A percentile compares a stretch with the other conserved stretches of the same genome.
phyloP scores from a whole-genome alignment of 2,888 invertebrate species.

The Athetis lepigone region DNA sequence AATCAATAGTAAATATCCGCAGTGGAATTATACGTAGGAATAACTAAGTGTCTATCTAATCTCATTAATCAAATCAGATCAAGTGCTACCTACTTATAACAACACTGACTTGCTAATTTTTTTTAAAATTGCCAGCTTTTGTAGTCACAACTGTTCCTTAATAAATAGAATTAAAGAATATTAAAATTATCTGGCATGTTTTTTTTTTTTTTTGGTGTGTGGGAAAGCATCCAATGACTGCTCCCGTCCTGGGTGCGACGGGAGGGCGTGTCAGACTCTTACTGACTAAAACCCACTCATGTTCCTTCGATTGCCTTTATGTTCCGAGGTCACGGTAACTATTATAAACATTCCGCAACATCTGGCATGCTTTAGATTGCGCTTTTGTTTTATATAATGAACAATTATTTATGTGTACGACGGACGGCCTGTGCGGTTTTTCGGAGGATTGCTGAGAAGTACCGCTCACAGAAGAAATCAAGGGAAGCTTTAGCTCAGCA shows the following conservation, averaged over 20 bases:
- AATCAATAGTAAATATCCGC: conserved; percentile 25
- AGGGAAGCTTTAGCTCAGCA: too few relatives aligned
- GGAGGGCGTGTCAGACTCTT: too few relatives aligned
- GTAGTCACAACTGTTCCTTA: background rate
- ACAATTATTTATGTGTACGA: background rate
- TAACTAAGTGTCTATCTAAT: conserved; percentile 13
- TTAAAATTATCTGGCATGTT: background rate
- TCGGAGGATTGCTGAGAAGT: too few relatives aligned
- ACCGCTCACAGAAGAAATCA: too few relatives aligned
- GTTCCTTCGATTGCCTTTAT: too few relatives aligned
- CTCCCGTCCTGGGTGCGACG: too few relatives aligned
- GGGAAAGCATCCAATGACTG: too few relatives aligned
- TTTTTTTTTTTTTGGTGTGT: too few relatives aligned
- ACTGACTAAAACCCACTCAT: too few relatives aligned
- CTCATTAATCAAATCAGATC: conserved; percentile 20
- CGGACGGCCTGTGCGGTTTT: too few relatives aligned
- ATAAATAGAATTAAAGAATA: background rate
- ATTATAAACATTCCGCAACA: too few relatives aligned
- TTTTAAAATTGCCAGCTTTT: conserved; percentile 1
- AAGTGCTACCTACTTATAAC: conserved; percentile 7
- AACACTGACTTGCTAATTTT: conserved; percentile 18
- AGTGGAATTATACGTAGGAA: conserved; percentile 21
- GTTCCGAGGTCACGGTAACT: too few relatives aligned
- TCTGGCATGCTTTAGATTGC: background rate
- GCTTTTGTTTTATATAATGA: background rate